A percentile compares a stretch with the other conserved stretches of the same genome.
Evolutionary conservation across 2,113 vertebrate genomes (phyloP).

Genomic region (Callionymus lyra): DNA sequence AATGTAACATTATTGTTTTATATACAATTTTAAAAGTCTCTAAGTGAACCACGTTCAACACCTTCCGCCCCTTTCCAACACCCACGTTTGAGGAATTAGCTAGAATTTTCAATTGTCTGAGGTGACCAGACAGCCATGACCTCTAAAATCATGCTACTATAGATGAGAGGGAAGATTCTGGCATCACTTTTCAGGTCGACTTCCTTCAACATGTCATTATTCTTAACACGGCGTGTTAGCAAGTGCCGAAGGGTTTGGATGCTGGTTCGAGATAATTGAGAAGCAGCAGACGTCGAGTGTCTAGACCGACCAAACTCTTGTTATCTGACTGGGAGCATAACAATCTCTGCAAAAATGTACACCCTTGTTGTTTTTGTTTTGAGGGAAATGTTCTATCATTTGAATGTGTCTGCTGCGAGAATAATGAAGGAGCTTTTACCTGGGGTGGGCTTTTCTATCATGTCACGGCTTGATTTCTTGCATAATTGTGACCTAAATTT

Average conservation of each 20-base stretch:
- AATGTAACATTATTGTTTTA: too few species aligned
- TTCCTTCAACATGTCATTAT: not conserved
- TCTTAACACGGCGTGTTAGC: constrained; percentile 2
- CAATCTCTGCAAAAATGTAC: not conserved
- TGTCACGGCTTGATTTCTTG: not conserved
- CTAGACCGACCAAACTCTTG: constrained; percentile 1
- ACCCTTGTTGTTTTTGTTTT: constrained; percentile 9
- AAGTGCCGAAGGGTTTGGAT: not conserved
- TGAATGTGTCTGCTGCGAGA: constrained; percentile 2
- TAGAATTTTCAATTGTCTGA: too few species aligned
- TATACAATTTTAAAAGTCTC: too few species aligned
- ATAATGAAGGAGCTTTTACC: not conserved
- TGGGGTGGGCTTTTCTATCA: too few species aligned
- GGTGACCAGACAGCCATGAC: too few species aligned
- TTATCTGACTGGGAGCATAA: not conserved
- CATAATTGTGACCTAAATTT: constrained; percentile 8
- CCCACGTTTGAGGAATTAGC: too few species aligned
- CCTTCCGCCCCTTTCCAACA: too few species aligned
- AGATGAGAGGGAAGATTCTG: not conserved
- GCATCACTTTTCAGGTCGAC: too few species aligned
- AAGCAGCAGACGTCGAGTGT: not conserved
- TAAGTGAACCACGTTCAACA: too few species aligned
- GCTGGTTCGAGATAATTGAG: constrained; percentile 1
- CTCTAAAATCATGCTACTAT: constrained; percentile 1
- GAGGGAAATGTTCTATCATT: not conserved